These are phyloP conservation scores for Ochotona princeps DNA, from an alignment of 2,113 vertebrate species.

Conservation along the genomic window DNA sequence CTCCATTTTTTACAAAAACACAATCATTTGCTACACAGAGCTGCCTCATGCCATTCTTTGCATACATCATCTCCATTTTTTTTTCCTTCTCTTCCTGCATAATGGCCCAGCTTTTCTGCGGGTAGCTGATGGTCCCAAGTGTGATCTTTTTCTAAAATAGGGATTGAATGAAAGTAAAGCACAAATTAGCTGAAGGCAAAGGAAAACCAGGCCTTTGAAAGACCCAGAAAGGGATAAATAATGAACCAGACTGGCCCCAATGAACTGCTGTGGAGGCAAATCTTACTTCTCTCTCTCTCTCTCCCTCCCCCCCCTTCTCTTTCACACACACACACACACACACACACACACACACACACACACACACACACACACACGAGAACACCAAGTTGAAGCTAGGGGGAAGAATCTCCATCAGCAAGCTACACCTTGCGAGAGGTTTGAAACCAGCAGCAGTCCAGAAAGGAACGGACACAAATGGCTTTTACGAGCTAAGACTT, in stretches of 20 bases:
- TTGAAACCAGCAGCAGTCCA: constrained; percentile 36
- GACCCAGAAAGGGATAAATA: constrained; percentile 44
- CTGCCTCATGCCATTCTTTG: constrained; percentile 51
- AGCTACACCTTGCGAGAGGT: not conserved
- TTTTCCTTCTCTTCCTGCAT: constrained; percentile 41
- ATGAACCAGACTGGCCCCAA: constrained; percentile 37
- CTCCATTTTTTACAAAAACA: constrained; percentile 22
- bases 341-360: not conserved
- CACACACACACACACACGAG: not conserved
- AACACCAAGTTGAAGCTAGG: constrained; percentile 32
- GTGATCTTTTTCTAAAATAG: constrained; percentile 55
- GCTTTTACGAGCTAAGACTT: constrained; percentile 65
- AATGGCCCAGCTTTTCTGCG: constrained; percentile 61
- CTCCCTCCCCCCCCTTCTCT: not conserved
- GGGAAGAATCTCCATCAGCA: constrained; percentile 8
- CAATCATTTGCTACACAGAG: constrained; percentile 52
- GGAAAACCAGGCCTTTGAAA: constrained; percentile 56
- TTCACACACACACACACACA: not conserved
- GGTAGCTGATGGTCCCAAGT: constrained; percentile 34
- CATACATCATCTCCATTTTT: constrained; percentile 47
- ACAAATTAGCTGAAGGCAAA: constrained; percentile 64
- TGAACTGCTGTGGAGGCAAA: constrained; percentile 61
- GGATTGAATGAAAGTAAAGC: constrained; percentile 62
- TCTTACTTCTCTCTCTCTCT: constrained; percentile 31
- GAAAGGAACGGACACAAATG: constrained; percentile 70